phyloP scores from a whole-genome alignment of 2,888 invertebrate genomes.

The Pecten maximus region DNA sequence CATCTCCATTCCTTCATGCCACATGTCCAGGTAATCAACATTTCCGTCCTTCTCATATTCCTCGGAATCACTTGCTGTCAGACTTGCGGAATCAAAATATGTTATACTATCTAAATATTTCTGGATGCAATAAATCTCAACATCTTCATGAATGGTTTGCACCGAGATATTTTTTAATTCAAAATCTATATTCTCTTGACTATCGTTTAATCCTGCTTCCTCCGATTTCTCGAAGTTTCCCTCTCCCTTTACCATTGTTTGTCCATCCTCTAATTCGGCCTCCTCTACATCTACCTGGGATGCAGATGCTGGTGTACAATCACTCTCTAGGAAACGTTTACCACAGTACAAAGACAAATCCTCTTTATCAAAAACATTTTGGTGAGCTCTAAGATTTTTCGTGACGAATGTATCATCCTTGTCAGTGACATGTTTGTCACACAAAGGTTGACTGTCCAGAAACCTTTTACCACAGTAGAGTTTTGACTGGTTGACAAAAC shows the following conservation, averaged over 20 bases:
- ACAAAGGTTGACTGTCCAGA: not conserved
- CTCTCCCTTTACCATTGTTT: not conserved
- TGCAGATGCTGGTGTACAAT: not conserved
- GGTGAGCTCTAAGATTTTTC: not conserved
- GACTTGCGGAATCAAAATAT: not conserved
- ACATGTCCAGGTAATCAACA: not conserved
- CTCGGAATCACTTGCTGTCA: not conserved
- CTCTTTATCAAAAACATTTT: not conserved
- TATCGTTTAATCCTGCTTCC: not conserved
- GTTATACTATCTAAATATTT: not conserved
- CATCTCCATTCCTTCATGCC: not conserved
- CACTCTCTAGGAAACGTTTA: not conserved
- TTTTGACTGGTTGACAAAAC: not conserved
- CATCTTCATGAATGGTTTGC: not conserved
- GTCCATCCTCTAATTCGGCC: not conserved
- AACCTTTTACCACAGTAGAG: not conserved
- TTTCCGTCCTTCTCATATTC: not conserved
- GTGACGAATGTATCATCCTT: not conserved
- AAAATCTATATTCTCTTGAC: not conserved
- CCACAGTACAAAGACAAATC: not conserved
- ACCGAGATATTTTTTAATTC: not conserved
- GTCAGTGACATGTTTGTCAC: not conserved
- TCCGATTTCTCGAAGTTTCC: not conserved
- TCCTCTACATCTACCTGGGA: not conserved
- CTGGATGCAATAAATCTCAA: constrained; percentile 17